A percentile compares a stretch with the other conserved stretches of the same genome.
These are phyloP conservation scores for Platyura marginata DNA, from an alignment of 1,140 invertebrate species.

Conservation along the genomic window DNA sequence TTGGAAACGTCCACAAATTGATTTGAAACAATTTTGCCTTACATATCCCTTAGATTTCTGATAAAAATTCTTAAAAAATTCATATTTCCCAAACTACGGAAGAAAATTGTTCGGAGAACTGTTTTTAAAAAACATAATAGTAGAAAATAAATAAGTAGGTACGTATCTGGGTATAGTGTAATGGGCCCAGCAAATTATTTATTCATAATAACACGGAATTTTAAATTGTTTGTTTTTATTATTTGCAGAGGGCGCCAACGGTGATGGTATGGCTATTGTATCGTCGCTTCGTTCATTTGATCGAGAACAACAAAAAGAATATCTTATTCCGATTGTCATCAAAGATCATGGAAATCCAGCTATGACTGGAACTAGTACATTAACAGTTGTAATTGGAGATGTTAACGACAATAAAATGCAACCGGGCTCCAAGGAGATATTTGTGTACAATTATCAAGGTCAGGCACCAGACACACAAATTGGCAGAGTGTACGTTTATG, in stretches of 20 bases:
- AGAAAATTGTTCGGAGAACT: no score
- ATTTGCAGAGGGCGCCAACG: slow-evolving; percentile 71
- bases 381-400: slow-evolving; percentile 90
- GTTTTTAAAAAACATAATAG: no score
- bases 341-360: slow-evolving; percentile 75
- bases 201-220: neutral
- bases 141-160: no score
- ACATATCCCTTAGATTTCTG: no score
- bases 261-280: slow-evolving; percentile 88
- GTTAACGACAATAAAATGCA: slow-evolving; percentile 96
- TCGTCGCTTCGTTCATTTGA: slow-evolving; percentile 82
- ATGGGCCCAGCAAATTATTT: no score
- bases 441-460: slow-evolving; percentile 92
- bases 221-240: neutral
- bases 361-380: slow-evolving; percentile 85
- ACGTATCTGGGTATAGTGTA: no score
- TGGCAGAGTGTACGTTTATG: slow-evolving; percentile 88
- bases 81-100: no score
- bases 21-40: no score
- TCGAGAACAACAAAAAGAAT: slow-evolving; percentile 88
- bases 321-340: slow-evolving; percentile 83
- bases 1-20: no score
- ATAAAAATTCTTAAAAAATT: no score
- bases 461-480: slow-evolving; percentile 83
- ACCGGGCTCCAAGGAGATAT: slow-evolving; percentile 87